These are phyloP conservation scores for Dioctria linearis DNA, from an alignment of 2,888 invertebrate species.

Conservation along the genomic window DNA sequence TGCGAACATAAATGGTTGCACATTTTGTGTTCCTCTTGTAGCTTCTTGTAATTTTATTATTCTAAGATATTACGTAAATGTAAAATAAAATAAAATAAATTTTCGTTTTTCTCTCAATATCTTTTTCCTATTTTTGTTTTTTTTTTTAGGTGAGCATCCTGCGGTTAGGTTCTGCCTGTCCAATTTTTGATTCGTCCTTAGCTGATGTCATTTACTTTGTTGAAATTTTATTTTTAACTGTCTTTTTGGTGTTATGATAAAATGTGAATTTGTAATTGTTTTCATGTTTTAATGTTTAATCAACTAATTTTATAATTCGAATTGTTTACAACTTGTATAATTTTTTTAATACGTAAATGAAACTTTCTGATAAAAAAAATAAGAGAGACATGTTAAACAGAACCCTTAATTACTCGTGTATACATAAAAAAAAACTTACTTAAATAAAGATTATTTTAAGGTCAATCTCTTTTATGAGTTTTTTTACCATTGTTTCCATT, in stretches of 20 bases:
- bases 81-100: too few relatives aligned
- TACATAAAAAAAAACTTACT: too few relatives aligned
- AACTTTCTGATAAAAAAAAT: not conserved
- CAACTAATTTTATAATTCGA: not conserved
- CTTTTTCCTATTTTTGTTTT: constrained; percentile 28
- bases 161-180: constrained; percentile 82
- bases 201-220: not conserved
- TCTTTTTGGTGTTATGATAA: not conserved
- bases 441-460: not conserved
- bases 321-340: not conserved
- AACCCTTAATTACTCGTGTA: too few relatives aligned
- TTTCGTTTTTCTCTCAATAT: too few relatives aligned
- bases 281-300: not conserved
- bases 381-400: not conserved
- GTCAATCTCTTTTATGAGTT: not conserved
- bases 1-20: too few relatives aligned
- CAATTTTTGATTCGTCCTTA: not conserved
- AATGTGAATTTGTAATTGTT: not conserved
- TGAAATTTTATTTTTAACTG: not conserved
- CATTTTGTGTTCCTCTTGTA: too few relatives aligned
- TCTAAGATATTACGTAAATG: too few relatives aligned
- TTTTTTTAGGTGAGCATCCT: constrained; percentile 82
- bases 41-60: too few relatives aligned
- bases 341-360: not conserved
- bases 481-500: too few relatives aligned